Conservation (phyloP, 2,888 invertebrate species). For the Lottia gigantea region DNA sequence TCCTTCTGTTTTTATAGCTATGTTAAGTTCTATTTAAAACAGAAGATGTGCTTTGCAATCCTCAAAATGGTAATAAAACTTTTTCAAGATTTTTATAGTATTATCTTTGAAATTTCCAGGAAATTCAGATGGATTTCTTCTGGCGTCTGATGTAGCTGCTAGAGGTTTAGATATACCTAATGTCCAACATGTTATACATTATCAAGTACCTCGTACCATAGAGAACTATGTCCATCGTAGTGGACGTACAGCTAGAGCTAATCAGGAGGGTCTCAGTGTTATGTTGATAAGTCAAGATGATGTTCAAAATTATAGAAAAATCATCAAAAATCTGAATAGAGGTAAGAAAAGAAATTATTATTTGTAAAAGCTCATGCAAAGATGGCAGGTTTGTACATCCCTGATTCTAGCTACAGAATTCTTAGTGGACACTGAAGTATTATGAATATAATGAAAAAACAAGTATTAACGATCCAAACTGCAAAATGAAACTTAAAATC, state of each 20-base stretch:
- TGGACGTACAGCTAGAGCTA: conserved; percentile 93
- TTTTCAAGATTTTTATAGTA: too few relatives aligned
- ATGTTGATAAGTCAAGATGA: conserved; percentile 92
- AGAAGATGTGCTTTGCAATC: too few relatives aligned
- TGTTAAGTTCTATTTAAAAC: too few relatives aligned
- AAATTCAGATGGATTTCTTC: conserved; percentile 78
- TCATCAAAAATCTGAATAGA: conserved; percentile 86
- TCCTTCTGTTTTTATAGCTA: too few relatives aligned
- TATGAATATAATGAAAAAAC: too few relatives aligned
- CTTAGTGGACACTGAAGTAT: neutral
- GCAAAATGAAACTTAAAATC: too few relatives aligned
- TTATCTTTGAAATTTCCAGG: too few relatives aligned
- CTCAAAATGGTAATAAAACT: neutral
- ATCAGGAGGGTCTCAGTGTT: conserved; percentile 88
- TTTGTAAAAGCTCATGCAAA: too few relatives aligned
- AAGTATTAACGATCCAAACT: too few relatives aligned
- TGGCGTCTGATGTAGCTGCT: conserved; percentile 96
- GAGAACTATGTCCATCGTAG: conserved; percentile 98
- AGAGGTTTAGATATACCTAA: conserved; percentile 94
- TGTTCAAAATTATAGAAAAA: conserved; percentile 78
- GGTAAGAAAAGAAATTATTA: conserved; percentile 70
- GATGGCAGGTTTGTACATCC: too few relatives aligned
- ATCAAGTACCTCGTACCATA: conserved; percentile 93
- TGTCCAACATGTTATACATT: conserved; percentile 95
- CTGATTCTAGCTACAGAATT: too few relatives aligned